A percentile compares a stretch with the other conserved stretches of the same genome.
Evolutionary conservation across 2,888 invertebrate genomes (phyloP).

Genomic region (Bellardia bayeri): DNA sequence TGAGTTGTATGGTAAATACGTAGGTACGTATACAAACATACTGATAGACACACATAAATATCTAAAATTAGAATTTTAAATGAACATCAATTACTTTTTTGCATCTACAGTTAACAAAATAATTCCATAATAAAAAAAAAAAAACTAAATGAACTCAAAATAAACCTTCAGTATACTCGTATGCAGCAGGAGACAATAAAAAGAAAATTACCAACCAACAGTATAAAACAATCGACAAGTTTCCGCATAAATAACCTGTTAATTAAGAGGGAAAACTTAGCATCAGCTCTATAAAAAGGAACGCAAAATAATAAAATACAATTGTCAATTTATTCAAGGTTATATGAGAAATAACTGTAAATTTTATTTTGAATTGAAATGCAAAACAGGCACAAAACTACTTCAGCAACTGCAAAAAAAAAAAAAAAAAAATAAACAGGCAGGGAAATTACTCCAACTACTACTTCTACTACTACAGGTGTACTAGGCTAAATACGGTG

Average conservation of each 20-base stretch:
- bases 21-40: background rate
- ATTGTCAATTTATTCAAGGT: conserved; percentile 66
- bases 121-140: background rate
- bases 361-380: conserved; percentile 62
- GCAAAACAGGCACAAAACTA: conserved; percentile 61
- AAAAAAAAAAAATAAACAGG: background rate
- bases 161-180: background rate
- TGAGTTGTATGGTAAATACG: conserved; percentile 1
- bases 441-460: too few relatives aligned
- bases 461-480: too few relatives aligned
- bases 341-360: conserved; percentile 61
- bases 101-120: background rate
- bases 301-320: conserved; percentile 30
- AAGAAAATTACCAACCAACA: background rate
- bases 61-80: conserved; percentile 53
- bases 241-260: conserved; percentile 68
- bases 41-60: background rate
- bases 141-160: background rate
- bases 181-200: background rate
- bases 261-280: conserved; percentile 57
- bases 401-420: background rate
- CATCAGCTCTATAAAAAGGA: conserved; percentile 10
- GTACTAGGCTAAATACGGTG: too few relatives aligned
- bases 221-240: conserved; percentile 28
- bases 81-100: conserved; percentile 4